A percentile compares a stretch with the other conserved stretches of the same genome.
Evolutionary conservation across 2,113 vertebrate species (phyloP).

Genomic region (Campylorhamphus procurvoides): DNA sequence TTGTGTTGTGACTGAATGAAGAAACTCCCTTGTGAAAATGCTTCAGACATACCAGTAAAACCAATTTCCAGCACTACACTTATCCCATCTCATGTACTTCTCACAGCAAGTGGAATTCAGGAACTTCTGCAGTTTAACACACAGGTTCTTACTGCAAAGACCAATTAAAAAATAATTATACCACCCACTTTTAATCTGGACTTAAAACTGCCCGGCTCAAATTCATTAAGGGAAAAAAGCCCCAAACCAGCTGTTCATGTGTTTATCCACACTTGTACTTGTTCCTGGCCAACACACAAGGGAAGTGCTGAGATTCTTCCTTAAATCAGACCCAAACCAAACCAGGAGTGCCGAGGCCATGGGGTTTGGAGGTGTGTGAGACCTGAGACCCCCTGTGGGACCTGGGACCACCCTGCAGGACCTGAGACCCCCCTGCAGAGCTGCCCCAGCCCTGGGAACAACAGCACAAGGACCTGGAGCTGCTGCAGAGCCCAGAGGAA

Average conservation of each 20-base stretch:
- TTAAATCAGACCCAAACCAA: background rate
- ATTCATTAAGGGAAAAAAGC: background rate
- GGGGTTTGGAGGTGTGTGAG: background rate
- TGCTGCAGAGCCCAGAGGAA: background rate
- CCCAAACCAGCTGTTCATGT: background rate
- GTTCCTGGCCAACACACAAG: background rate
- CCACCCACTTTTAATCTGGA: background rate
- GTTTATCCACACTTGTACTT: background rate
- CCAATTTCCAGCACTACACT: background rate
- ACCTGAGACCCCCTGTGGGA: no score
- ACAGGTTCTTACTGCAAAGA: background rate
- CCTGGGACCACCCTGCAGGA: background rate
- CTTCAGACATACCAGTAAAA: accelerated
- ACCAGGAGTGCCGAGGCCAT: accelerated
- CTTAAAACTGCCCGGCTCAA: background rate
- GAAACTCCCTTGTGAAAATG: background rate
- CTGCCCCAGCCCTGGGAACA: background rate
- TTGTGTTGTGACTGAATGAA: background rate
- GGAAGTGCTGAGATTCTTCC: accelerated
- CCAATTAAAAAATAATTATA: background rate
- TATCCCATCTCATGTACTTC: background rate
- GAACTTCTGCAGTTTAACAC: background rate
- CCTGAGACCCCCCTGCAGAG: background rate
- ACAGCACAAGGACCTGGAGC: background rate
- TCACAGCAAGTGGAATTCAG: accelerated